Conservation (phyloP, 2,888 invertebrate species). For the Galerucella calmariensis region DNA sequence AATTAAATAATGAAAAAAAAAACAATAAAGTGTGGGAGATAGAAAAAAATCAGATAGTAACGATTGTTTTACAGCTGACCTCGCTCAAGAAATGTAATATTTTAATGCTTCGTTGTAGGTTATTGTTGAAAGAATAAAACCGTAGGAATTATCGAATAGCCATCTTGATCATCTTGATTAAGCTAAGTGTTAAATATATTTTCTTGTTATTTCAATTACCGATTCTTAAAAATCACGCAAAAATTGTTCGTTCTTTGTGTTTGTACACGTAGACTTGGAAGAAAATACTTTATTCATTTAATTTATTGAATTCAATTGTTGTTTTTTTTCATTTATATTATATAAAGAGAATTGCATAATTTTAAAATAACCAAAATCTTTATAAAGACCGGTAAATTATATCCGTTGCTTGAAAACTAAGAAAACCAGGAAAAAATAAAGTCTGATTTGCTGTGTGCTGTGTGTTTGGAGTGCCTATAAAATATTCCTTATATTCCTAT, state of each 20-base stretch:
- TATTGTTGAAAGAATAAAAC: constrained; percentile 23
- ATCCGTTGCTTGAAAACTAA: no score
- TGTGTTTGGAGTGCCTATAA: no score
- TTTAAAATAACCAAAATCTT: no score
- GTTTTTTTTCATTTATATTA: background rate
- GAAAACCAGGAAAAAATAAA: no score
- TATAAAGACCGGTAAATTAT: no score
- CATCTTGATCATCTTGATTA: background rate
- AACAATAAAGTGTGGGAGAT: constrained; percentile 35
- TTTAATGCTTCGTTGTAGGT: constrained; percentile 12
- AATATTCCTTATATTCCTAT: background rate
- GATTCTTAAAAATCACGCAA: background rate
- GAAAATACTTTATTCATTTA: no score
- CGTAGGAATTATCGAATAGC: constrained; percentile 13
- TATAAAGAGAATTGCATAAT: no score
- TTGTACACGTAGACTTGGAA: no score
- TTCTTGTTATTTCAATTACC: constrained; percentile 4
- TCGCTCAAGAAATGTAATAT: constrained; percentile 27
- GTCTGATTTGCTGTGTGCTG: no score
- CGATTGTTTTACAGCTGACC: constrained; percentile 23
- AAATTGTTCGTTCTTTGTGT: background rate
- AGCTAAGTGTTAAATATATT: background rate
- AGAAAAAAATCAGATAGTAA: constrained; percentile 14
- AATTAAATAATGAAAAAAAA: constrained; percentile 17
- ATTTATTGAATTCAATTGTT: no score